Base-by-base conservation (phyloP, 2,888 invertebrate species). In the Dryadula phaetusa region DNA sequence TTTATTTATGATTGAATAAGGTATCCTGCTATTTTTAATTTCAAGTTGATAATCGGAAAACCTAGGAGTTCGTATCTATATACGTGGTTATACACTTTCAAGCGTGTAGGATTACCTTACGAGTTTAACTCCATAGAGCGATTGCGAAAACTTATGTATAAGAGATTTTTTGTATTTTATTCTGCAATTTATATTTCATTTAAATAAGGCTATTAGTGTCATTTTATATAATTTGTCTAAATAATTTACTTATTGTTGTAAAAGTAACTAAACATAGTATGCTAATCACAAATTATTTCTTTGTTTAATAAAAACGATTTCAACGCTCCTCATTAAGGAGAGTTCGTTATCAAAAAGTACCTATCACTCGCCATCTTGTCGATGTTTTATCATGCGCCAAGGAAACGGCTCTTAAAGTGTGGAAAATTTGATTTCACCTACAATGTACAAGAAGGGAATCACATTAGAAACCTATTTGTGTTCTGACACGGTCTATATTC, bases 301-400 rank as follows among this genome's bases (percentile, higher is more conserved):
- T n/a, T n/a, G 3, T 5, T 18, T 8, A 18, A 44, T 20, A 46
- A 34, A 64, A 53, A 18, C 46, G 32, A 34, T 52, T 52, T 32
- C 32, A 28, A 52, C 10, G 16, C 10, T 22, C 25, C n/a, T 56
- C 40, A 56, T 40, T 64, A 54, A 68, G 47, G 54, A 32, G 14
- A 37, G 64, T 49, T 58, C 56, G 46, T 64, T 56, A 64, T 66
- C 58, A 63, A 60, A 46, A 68, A 63, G 61, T 47, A 32, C 18
- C 54, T 64, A 70, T 67, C 64, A 80, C 85, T 81, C 85, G 85
- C 85, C 85, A 86, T 85, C 81, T 85, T 85, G 82, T 79, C 74
- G 71, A 73, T 72, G 69, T 75, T 78, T 77, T 75, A 79, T 79
- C 79, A 76, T 74, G 74, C 74, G 74, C 74, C 71, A 66, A 72